Evolutionary conservation across 2,888 invertebrate genomes (phyloP).

Genomic region (Aporophyla nigra): DNA sequence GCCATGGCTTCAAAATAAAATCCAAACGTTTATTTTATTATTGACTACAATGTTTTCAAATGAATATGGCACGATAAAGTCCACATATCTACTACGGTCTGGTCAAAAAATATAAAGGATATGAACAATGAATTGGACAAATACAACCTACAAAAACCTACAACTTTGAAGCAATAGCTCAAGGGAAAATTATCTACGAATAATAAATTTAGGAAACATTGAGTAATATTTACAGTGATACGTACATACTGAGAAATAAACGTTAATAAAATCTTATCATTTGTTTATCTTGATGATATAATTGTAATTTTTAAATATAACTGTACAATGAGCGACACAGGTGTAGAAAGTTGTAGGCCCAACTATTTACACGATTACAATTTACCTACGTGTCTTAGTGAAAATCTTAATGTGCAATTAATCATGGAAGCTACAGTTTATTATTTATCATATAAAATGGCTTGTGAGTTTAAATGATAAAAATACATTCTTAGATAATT

Average conservation of each 20-base stretch:
- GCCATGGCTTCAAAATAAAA: constrained; percentile 40
- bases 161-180: constrained; percentile 39
- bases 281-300: constrained; percentile 64
- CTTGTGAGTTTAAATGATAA: background rate
- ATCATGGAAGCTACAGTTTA: constrained; percentile 20
- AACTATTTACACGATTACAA: constrained; percentile 82
- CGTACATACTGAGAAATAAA: constrained; percentile 65
- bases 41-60: background rate
- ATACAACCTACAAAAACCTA: background rate
- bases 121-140: background rate
- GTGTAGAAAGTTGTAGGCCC: constrained; percentile 84
- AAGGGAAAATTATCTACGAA: constrained; percentile 56
- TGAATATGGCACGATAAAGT: background rate
- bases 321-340: constrained; percentile 89
- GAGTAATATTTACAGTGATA: constrained; percentile 69
- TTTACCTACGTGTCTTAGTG: constrained; percentile 75
- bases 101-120: background rate
- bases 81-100: too few species aligned
- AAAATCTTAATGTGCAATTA: constrained; percentile 62
- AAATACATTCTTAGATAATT: background rate
- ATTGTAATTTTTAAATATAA: constrained; percentile 70
- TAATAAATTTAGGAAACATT: constrained; percentile 64
- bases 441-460: background rate
- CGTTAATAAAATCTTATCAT: constrained; percentile 65
- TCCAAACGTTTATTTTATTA: background rate